Evolutionary conservation across 2,113 vertebrate genomes (phyloP).

Genomic region (Leucopsar rothschildi): DNA sequence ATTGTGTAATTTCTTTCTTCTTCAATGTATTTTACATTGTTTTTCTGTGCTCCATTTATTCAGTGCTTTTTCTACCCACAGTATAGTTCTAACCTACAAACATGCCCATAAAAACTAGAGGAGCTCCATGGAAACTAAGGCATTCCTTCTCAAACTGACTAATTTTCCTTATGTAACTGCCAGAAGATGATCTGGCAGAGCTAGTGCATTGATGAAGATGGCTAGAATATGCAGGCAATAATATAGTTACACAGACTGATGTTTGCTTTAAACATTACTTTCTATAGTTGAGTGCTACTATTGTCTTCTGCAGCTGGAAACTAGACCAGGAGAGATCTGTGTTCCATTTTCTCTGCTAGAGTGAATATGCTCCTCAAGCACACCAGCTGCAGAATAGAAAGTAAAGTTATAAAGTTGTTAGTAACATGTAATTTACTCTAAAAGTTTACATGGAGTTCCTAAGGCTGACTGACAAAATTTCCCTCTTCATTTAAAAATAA

Average conservation of each 20-base stretch:
- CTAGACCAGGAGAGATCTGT: not conserved
- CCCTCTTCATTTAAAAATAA: not conserved
- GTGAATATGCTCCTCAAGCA: not conserved
- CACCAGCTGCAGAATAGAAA: not conserved
- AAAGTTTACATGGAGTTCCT: not conserved
- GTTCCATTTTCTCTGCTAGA: not conserved
- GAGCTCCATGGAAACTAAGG: constrained; percentile 39
- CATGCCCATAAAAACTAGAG: not conserved
- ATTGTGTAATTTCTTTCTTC: not conserved
- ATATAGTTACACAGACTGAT: not conserved
- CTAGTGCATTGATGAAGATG: not conserved
- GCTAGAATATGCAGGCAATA: not conserved
- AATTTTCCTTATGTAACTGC: not conserved
- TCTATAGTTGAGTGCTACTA: not conserved
- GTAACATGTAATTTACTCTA: not conserved
- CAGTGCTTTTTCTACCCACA: not conserved
- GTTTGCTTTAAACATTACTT: not conserved
- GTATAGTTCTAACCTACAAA: not conserved
- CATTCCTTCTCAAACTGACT: not conserved
- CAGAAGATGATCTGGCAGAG: not conserved
- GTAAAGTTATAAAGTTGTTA: not conserved
- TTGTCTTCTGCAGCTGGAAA: not conserved
- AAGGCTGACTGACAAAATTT: not conserved
- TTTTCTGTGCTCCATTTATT: not conserved
- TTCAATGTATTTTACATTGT: not conserved